These are phyloP conservation scores for Lasioglossum baleicum DNA, from an alignment of 1,140 invertebrate species.

Conservation along the genomic window DNA sequence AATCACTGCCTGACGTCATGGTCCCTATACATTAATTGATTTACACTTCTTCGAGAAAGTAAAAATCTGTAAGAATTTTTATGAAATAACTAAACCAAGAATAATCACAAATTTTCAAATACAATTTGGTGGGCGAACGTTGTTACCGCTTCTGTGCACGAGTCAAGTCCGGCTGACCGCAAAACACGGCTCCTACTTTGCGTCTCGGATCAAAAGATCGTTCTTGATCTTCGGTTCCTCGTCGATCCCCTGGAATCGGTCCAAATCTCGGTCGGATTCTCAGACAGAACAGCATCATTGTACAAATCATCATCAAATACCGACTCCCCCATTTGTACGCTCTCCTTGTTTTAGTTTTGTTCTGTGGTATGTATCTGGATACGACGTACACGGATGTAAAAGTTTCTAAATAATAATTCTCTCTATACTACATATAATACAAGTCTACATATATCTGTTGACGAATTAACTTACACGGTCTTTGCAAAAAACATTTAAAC, in stretches of 20 bases:
- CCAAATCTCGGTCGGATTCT: not conserved
- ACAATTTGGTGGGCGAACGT: conserved; percentile 5
- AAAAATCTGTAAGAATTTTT: too few species aligned
- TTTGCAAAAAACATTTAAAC: conserved; percentile 62
- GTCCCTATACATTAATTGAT: too few species aligned
- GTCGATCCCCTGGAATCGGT: conserved; percentile 3
- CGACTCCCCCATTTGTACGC: not conserved
- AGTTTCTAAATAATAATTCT: conserved; percentile 1
- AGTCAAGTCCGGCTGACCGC: conserved; percentile 44
- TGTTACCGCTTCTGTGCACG: conserved; percentile 34
- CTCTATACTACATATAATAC: conserved; percentile 14
- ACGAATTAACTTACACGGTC: conserved; percentile 44
- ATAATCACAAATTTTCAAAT: too few species aligned
- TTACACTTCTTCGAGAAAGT: too few species aligned
- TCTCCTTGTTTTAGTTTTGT: not conserved
- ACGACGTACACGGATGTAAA: not conserved
- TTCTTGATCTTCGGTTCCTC: not conserved
- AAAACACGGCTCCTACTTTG: conserved; percentile 37
- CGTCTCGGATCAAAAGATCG: not conserved
- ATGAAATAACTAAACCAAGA: too few species aligned
- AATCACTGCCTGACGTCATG: too few species aligned
- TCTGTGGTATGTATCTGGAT: not conserved
- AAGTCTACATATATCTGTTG: conserved; percentile 14
- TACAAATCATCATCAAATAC: conserved; percentile 66
- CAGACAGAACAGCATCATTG: conserved; percentile 62